Evolutionary conservation across 2,113 vertebrate species (phyloP).

Genomic region (Australoheros scitulus): DNA sequence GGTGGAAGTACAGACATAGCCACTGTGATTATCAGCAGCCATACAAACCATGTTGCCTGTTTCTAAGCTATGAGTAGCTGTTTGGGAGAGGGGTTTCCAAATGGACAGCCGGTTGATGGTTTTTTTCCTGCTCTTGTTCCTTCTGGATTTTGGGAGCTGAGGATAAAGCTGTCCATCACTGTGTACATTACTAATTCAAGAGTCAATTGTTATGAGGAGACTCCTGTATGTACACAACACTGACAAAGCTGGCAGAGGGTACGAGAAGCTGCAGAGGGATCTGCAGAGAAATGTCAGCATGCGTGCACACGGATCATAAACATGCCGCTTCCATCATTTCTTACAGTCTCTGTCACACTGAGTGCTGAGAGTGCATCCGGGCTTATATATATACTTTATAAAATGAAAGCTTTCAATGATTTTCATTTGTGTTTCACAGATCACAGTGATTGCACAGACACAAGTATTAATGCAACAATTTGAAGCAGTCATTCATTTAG

Average conservation of each 20-base stretch:
- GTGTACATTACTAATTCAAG: constrained; percentile 44
- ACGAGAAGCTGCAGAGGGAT: background rate
- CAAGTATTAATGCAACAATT: background rate
- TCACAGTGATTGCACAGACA: background rate
- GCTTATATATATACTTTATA: background rate
- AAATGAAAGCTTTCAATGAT: constrained; percentile 17
- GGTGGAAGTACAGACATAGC: background rate
- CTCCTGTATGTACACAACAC: constrained; percentile 20
- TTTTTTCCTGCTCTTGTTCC: background rate
- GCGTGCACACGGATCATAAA: background rate
- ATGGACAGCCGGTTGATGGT: background rate
- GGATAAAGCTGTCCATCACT: background rate
- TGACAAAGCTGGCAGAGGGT: constrained; percentile 25
- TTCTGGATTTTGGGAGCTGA: background rate
- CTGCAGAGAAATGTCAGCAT: background rate
- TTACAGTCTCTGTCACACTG: background rate
- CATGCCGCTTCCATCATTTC: background rate
- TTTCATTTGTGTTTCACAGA: background rate
- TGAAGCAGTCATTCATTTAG: constrained; percentile 7
- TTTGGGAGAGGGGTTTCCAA: background rate
- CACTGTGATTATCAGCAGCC: background rate
- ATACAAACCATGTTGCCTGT: background rate
- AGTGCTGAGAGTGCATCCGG: background rate
- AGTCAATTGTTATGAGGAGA: constrained; percentile 4
- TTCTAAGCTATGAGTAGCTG: background rate